A percentile compares a stretch with the other conserved stretches of the same genome.
These are phyloP conservation scores for Chymomyza procnemis DNA, from an alignment of 2,888 invertebrate species.

Conservation along the genomic window DNA sequence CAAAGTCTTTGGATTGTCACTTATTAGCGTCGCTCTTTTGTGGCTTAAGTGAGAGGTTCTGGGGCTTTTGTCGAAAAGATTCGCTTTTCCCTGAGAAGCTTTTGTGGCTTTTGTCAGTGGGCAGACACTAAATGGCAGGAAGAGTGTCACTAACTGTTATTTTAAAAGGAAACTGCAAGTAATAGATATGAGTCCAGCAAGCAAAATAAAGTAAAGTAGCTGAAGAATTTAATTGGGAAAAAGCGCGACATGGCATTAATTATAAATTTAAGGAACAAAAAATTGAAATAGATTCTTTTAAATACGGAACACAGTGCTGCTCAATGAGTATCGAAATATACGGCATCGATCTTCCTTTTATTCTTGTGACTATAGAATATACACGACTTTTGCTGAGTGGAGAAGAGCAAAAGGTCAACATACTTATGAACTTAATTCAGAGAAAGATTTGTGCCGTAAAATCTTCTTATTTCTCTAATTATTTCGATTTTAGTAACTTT, in stretches of 20 bases:
- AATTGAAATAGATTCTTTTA: no score
- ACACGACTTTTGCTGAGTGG: no score
- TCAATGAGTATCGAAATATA: no score
- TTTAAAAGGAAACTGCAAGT: neutral
- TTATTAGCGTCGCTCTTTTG: constrained; percentile 37
- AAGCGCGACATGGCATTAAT: neutral
- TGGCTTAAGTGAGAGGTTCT: neutral
- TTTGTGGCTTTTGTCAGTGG: neutral
- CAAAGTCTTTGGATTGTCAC: constrained; percentile 31
- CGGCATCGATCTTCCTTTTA: no score
- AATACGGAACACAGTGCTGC: no score
- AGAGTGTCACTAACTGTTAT: neutral
- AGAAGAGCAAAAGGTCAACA: no score
- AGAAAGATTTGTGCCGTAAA: no score
- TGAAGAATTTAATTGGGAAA: neutral
- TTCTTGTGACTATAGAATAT: no score
- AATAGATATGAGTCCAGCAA: neutral
- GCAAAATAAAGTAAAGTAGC: neutral
- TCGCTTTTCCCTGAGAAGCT: neutral
- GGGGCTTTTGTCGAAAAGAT: neutral
- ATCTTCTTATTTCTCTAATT: no score
- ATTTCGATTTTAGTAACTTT: no score
- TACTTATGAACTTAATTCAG: no score
- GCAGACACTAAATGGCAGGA: neutral
- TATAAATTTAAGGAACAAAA: neutral